Base-by-base conservation (phyloP, 2,888 invertebrate genomes). In the Idaea aversata region DNA sequence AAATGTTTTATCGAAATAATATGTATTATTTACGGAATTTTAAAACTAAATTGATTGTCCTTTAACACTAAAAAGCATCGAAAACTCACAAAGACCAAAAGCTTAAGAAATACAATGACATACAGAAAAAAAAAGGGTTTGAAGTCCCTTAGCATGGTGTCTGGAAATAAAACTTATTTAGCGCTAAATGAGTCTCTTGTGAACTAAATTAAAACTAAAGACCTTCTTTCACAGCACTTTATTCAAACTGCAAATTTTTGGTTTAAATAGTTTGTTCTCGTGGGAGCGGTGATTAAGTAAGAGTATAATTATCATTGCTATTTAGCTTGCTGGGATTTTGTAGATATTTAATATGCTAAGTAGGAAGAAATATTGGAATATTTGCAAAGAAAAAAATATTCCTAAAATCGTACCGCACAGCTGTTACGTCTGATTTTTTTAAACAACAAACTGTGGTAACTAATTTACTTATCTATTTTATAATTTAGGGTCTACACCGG, bases 151-250 rank as follows among this genome's bases (percentile, higher is more conserved):
- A 64, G 66, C 58, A 59, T 64, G 61, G 61, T 65, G 47, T 61
- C 58, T 64, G 61, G 62, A 67, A 70, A 66, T 69, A 47, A 64
- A 72, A 65, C 65, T 67, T 66, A 66, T 62, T 69, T 66, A 62
- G 59, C 62, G 61, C 60, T 67, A 65, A 68, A 69, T 70, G 66
- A 47, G 61, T 66, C 66, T 60, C 35, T 61, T 47, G 68, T 64
- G 67, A 65, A 65, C 63, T 67, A 58, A 70, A 70, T 72, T 67
- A 67, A 71, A 67, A 69, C 25, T 62, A 16, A 65, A 64, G 57
- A 66, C 63, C 67, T 69, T 15, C 13, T 25, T 59, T 34, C 15
- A 59, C 35, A 36, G 58, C 62, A 57, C 62, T 62, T 65, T 64
- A 62, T 65, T 62, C 63, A 15, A 61, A 63, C n/a, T 47, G 47